Evolutionary conservation across 2,888 invertebrate genomes (phyloP), one percentile per base, ranked within the genome.

Genomic region (Tipula confusa): DNA sequence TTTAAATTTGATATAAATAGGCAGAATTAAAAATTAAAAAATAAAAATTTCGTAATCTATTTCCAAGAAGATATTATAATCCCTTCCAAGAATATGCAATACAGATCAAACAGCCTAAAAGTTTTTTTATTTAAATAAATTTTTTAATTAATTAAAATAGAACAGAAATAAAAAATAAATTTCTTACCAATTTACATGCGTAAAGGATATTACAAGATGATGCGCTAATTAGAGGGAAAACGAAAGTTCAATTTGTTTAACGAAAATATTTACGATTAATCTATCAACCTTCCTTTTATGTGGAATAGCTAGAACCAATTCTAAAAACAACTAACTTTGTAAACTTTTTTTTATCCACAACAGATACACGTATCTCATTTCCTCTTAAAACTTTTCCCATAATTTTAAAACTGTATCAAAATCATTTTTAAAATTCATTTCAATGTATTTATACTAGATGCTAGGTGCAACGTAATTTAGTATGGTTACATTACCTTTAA

Each of bases 141-240:
- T 64, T 64, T 43, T 43, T 64, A 64, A 64, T 64, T 64, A 64
- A 64, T 64, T 24, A 64, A 24, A 18, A 64, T 24, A 24, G 24
- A 64, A 64, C 11, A 64, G 7, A 64, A 64, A 64, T 64, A 64
- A 64, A 64, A n/a, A 64, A 64, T 9, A 64, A 64, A 18, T 64
- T 64, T 15, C 7, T 3, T 15, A 43, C 15, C n/a, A n/a, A n/a
- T 43, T 43, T 15, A 6, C 43, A 43, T 24, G n/a, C n/a, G n/a
- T 64, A 64, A 64, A 64, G 64, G 48, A 38, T 38, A 38, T 38
- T 24, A 64, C 64, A 64, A 64, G 64, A 64, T n/a, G n/a, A n/a
- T 64, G 24, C 64, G 64, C 64, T 64, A 64, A 64, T 64, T 64
- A 64, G 9, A 64, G 64, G 11, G 24, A 64, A 64, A 9, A 15